Evolutionary conservation across 2,797 vertebrate species (phyloP).

Genomic region (Emys orbicularis): DNA sequence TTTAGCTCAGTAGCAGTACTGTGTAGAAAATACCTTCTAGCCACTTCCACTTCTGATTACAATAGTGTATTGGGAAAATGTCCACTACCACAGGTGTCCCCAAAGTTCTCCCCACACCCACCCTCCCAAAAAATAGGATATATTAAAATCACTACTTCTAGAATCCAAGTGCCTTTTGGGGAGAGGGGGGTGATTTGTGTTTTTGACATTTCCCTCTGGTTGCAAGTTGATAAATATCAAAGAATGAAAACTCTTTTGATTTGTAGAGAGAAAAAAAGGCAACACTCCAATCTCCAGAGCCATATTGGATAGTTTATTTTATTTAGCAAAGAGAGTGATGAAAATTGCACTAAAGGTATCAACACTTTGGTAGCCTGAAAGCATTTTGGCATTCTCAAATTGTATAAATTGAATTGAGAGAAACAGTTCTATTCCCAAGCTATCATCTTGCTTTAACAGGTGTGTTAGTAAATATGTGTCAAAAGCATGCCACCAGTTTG

Average conservation of each 20-base stretch:
- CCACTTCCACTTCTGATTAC: conserved; percentile 55
- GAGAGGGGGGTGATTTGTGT: conserved; percentile 16
- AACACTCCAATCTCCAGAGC: conserved; percentile 63
- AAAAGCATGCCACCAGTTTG: conserved; percentile 44
- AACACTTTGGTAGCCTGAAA: conserved; percentile 66
- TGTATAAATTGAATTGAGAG: conserved; percentile 18
- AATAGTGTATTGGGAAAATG: conserved; percentile 55
- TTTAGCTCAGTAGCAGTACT: conserved; percentile 52
- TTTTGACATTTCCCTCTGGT: conserved; percentile 70
- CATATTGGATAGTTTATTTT: conserved; percentile 74
- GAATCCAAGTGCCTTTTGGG: conserved; percentile 44
- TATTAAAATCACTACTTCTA: conserved; percentile 56
- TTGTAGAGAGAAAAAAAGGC: conserved; percentile 56
- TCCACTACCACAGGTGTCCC: conserved; percentile 38
- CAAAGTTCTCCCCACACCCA: conserved; percentile 42
- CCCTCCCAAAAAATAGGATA: conserved; percentile 27
- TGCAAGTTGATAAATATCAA: conserved; percentile 71
- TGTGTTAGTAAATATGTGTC: conserved; percentile 51
- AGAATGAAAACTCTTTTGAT: conserved; percentile 66
- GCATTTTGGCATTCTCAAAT: conserved; percentile 67
- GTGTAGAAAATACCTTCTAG: conserved; percentile 63
- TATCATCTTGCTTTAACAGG: conserved; percentile 45
- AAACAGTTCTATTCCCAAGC: conserved; percentile 30
- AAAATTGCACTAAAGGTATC: conserved; percentile 63
- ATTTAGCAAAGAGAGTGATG: conserved; percentile 68